phyloP scores from a whole-genome alignment of 92 coral and sea anemone species.

The Ricordea florida region DNA sequence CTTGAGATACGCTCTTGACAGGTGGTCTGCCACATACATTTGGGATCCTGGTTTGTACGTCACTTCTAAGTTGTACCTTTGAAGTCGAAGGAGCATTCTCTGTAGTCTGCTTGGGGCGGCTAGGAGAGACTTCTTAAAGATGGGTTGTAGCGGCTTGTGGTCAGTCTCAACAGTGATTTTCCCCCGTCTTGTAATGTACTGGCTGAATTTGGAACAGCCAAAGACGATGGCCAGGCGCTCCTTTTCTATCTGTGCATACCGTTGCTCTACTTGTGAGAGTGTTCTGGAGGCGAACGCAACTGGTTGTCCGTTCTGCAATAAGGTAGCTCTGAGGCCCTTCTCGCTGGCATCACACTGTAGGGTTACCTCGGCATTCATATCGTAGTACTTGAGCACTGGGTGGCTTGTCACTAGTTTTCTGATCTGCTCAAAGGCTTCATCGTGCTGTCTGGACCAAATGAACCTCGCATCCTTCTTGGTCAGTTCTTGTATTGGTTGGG shows the following conservation, averaged over 20 bases:
- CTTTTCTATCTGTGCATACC: conserved; percentile 26
- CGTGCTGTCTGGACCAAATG: too few relatives aligned
- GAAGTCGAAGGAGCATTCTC: conserved; percentile 35
- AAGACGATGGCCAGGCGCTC: conserved; percentile 50
- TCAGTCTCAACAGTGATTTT: conserved; percentile 45
- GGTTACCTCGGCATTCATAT: too few relatives aligned
- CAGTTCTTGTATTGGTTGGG: neutral
- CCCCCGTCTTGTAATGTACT: conserved; percentile 12
- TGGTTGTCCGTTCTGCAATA: too few relatives aligned
- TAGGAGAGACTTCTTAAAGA: conserved; percentile 27
- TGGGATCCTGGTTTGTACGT: conserved; percentile 17
- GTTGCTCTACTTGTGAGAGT: too few relatives aligned
- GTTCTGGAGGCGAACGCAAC: too few relatives aligned
- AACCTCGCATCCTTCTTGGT: too few relatives aligned
- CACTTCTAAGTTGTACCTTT: conserved; percentile 12
- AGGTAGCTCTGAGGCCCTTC: too few relatives aligned
- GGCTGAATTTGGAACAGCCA: conserved; percentile 32
- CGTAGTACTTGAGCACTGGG: too few relatives aligned
- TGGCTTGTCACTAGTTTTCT: too few relatives aligned
- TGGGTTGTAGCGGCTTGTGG: conserved; percentile 34
- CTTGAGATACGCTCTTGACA: conserved; percentile 28
- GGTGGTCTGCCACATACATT: conserved; percentile 41
- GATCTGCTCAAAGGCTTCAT: too few relatives aligned
- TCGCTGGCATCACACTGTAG: too few relatives aligned
- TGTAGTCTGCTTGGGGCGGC: conserved; percentile 42